Conservation (phyloP, 2,888 invertebrate genomes). For the Liodrosophila aerea region DNA sequence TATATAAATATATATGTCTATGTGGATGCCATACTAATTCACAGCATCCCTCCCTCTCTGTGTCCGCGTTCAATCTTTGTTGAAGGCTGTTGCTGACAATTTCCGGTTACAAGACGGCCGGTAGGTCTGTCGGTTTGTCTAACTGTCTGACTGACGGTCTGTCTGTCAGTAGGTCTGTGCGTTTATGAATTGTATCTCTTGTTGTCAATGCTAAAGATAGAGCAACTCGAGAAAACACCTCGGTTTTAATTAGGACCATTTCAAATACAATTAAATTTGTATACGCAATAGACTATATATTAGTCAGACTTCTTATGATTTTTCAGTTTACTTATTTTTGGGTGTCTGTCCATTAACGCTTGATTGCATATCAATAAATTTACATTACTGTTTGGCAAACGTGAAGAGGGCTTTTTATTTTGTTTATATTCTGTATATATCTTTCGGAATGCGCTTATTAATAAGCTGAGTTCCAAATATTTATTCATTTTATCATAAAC, state of each 20-base stretch:
- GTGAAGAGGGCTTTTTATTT: constrained; percentile 20
- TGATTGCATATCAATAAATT: constrained; percentile 24
- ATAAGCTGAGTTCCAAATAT: constrained; percentile 11
- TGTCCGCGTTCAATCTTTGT: neutral
- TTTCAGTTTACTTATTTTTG: constrained; percentile 10
- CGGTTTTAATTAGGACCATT: constrained; percentile 39
- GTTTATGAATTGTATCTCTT: constrained; percentile 15
- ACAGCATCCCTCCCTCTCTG: no score
- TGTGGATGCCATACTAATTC: no score
- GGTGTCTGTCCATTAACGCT: constrained; percentile 13
- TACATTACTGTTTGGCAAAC: constrained; percentile 28
- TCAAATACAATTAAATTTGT: constrained; percentile 34
- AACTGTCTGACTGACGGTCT: no score
- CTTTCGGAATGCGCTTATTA: constrained; percentile 31
- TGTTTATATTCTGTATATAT: neutral
- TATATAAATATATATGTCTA: no score
- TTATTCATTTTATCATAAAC: constrained; percentile 17
- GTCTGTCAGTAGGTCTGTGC: constrained; percentile 1
- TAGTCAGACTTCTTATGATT: neutral
- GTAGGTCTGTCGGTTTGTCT: no score
- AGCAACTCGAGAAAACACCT: constrained; percentile 30
- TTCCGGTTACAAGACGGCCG: constrained; percentile 40
- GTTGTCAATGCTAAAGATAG: constrained; percentile 12
- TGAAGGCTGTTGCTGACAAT: constrained; percentile 37
- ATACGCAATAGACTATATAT: neutral